Evolutionary conservation across 2,113 vertebrate species (phyloP).

Genomic region (Cromileptes altivelis): DNA sequence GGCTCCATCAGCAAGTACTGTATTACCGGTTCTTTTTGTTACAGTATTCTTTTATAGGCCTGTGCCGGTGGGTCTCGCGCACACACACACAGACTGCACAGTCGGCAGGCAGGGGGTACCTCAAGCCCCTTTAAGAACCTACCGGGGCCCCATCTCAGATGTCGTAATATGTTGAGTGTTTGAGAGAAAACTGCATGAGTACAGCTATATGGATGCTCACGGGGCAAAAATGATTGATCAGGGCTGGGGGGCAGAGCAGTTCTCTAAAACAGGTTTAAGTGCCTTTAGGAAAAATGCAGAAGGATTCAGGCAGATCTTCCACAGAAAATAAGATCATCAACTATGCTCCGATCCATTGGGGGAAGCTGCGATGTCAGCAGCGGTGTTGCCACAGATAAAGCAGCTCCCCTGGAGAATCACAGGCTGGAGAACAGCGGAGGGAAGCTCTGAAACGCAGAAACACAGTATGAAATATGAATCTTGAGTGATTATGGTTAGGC

Average conservation of each 20-base stretch:
- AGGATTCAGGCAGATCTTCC: conserved; percentile 28
- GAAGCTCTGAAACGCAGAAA: conserved; percentile 55
- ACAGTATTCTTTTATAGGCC: neutral
- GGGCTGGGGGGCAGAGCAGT: neutral
- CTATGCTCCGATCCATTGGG: conserved; percentile 35
- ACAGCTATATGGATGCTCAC: neutral
- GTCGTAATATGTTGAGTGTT: neutral
- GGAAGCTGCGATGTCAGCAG: conserved; percentile 57
- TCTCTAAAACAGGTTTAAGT: neutral
- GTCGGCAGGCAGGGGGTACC: neutral
- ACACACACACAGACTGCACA: conserved; percentile 2
- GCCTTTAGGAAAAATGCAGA: conserved; percentile 7
- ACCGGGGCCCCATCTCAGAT: conserved; percentile 31
- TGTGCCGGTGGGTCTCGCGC: neutral
- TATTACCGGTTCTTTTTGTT: neutral
- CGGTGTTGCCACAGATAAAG: conserved; percentile 44
- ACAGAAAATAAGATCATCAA: conserved; percentile 16
- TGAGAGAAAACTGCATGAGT: conserved; percentile 12
- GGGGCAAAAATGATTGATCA: neutral
- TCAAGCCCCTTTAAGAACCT: conserved; percentile 18
- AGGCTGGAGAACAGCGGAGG: conserved; percentile 35
- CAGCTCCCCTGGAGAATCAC: conserved; percentile 43
- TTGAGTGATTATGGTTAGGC: neutral
- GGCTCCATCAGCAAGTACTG: conserved; percentile 1
- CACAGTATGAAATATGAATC: conserved; percentile 35